These are phyloP conservation scores for Morone saxatilis DNA, from an alignment of 2,113 vertebrate genomes.

Conservation along the genomic window DNA sequence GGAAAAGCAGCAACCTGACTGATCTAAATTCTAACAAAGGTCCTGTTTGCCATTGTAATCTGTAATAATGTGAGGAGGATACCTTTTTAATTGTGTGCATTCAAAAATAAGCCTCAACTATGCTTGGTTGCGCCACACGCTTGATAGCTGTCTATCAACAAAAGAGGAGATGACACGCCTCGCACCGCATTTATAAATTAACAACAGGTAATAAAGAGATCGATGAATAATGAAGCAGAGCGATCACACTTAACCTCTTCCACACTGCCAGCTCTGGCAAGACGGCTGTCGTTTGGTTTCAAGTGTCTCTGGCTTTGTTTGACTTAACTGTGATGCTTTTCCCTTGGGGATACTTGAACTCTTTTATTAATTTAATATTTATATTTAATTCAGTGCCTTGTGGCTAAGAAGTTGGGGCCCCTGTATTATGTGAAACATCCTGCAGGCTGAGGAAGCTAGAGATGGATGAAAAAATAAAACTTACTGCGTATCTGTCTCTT, in stretches of 20 bases:
- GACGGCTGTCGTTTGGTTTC: constrained; percentile 51
- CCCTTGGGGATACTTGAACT: neutral
- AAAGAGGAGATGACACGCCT: constrained; percentile 13
- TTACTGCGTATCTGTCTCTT: constrained; percentile 86
- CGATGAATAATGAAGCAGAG: constrained; percentile 63
- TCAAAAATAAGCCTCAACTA: neutral
- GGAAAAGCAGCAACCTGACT: neutral
- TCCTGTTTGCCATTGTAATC: neutral
- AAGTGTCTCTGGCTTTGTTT: constrained; percentile 53
- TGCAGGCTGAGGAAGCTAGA: neutral
- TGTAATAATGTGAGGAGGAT: neutral
- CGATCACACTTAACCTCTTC: constrained; percentile 39
- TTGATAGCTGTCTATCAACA: constrained; percentile 12
- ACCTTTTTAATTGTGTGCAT: neutral
- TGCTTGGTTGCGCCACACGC: neutral
- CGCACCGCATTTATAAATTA: constrained; percentile 20
- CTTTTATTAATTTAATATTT: constrained; percentile 12
- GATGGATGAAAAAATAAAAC: constrained; percentile 51
- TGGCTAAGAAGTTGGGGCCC: neutral
- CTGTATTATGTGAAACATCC: neutral
- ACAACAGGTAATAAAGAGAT: constrained; percentile 39
- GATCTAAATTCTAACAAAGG: neutral
- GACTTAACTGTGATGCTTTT: constrained; percentile 17
- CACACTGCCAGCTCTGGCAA: neutral
- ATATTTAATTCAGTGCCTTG: constrained; percentile 40